These are phyloP conservation scores for Sesia apiformis DNA, from an alignment of 2,888 invertebrate genomes.

Conservation along the genomic window DNA sequence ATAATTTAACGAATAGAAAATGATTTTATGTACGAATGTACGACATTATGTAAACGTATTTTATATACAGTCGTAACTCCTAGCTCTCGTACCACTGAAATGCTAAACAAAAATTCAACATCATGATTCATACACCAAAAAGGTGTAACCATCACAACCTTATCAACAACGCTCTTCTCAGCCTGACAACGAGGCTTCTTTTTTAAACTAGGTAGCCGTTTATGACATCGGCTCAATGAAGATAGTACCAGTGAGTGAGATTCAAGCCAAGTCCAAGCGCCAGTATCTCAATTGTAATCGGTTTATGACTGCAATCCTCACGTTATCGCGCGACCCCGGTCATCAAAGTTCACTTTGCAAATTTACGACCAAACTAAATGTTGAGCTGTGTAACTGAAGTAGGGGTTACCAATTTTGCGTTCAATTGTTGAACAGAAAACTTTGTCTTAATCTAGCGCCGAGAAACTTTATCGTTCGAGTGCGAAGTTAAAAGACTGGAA, in stretches of 20 bases:
- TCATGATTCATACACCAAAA: too few species aligned
- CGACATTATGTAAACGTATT: too few species aligned
- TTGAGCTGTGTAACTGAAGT: not conserved
- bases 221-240: not conserved
- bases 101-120: too few species aligned
- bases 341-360: constrained; percentile 30
- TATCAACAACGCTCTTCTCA: too few species aligned
- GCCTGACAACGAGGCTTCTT: too few species aligned
- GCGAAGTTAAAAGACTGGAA: not conserved
- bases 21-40: too few species aligned
- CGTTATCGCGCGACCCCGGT: constrained; percentile 19
- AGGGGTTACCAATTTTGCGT: not conserved
- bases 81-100: too few species aligned
- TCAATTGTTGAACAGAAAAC: not conserved
- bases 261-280: not conserved
- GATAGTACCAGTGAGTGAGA: not conserved
- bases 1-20: too few species aligned
- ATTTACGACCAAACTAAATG: constrained; percentile 36
- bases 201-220: not conserved
- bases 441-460: not conserved
- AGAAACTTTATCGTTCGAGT: not conserved
- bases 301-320: constrained; percentile 16
- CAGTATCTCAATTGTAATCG: constrained; percentile 16
- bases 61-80: too few species aligned
- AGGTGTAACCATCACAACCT: too few species aligned